A percentile compares a stretch with the other conserved stretches of the same genome.
Evolutionary conservation across 2,113 vertebrate genomes (phyloP).

Genomic region (Shinisaurus crocodilurus): DNA sequence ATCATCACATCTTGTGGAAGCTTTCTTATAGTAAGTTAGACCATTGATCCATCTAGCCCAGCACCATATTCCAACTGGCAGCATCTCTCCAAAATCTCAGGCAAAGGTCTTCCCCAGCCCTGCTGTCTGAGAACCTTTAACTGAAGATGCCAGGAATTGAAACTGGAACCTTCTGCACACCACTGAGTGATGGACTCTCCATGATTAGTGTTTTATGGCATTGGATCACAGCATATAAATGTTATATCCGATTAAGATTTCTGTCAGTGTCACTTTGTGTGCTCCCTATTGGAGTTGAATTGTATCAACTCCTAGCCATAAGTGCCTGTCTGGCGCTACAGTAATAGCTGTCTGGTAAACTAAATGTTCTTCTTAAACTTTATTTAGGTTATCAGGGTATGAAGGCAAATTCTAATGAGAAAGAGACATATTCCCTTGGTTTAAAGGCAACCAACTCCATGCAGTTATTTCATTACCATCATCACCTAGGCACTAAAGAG

Average conservation of each 20-base stretch:
- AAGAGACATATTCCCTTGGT: neutral
- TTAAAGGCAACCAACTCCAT: neutral
- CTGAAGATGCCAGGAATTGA: too few species aligned
- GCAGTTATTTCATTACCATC: neutral
- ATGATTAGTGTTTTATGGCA: neutral
- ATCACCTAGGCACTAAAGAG: neutral
- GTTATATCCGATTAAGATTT: neutral
- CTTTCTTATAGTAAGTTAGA: neutral
- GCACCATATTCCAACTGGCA: neutral
- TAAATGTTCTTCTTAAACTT: neutral
- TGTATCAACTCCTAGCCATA: neutral
- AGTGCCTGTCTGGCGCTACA: neutral
- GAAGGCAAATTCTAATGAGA: neutral
- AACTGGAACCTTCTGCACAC: neutral
- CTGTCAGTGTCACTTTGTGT: neutral
- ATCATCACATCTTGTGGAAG: neutral
- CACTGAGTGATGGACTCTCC: neutral
- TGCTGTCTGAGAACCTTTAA: too few species aligned
- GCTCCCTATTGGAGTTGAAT: neutral
- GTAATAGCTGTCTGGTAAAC: neutral
- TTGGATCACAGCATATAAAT: neutral
- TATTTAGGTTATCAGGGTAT: neutral
- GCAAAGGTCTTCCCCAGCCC: too few species aligned
- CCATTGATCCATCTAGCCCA: neutral
- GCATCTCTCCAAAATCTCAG: neutral